Evolutionary conservation across 2,797 vertebrate genomes (phyloP).

Genomic region (Nannoperca australis): DNA sequence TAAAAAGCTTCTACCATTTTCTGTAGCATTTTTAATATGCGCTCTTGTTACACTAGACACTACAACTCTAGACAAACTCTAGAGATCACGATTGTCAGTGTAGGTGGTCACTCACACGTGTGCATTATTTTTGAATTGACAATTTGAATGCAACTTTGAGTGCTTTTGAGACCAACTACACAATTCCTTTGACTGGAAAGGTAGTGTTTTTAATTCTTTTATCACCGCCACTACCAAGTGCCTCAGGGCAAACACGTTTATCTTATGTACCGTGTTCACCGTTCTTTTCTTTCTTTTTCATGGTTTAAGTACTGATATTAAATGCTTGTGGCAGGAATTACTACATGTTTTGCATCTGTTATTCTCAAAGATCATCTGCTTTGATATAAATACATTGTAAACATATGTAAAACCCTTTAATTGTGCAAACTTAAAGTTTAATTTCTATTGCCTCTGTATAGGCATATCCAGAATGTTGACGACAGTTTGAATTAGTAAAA

Average conservation of each 20-base stretch:
- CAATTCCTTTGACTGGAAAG: constrained; percentile 54
- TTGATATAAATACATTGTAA: constrained; percentile 11
- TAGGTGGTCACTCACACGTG: constrained; percentile 68
- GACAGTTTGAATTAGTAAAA: constrained; percentile 9
- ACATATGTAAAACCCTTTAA: constrained; percentile 24
- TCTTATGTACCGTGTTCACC: constrained; percentile 68
- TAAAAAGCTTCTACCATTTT: constrained; percentile 53
- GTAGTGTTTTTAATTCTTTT: constrained; percentile 69
- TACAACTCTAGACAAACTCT: constrained; percentile 67
- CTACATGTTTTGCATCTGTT: constrained; percentile 41
- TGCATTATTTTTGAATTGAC: constrained; percentile 78
- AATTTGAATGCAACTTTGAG: constrained; percentile 74
- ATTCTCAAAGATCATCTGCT: constrained; percentile 19
- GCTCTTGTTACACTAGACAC: constrained; percentile 63
- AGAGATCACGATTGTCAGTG: constrained; percentile 69
- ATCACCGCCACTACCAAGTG: constrained; percentile 76
- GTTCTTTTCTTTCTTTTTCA: constrained; percentile 38
- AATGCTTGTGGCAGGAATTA: constrained; percentile 50
- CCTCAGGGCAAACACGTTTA: constrained; percentile 78
- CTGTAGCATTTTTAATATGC: constrained; percentile 65
- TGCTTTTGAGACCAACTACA: constrained; percentile 62
- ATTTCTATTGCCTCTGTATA: background rate
- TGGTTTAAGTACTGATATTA: constrained; percentile 47
- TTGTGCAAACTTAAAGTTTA: constrained; percentile 24
- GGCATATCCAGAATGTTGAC: constrained; percentile 1